phyloP scores from a whole-genome alignment of 2,797 vertebrate species.

The Lepilemur ruficaudatus region DNA sequence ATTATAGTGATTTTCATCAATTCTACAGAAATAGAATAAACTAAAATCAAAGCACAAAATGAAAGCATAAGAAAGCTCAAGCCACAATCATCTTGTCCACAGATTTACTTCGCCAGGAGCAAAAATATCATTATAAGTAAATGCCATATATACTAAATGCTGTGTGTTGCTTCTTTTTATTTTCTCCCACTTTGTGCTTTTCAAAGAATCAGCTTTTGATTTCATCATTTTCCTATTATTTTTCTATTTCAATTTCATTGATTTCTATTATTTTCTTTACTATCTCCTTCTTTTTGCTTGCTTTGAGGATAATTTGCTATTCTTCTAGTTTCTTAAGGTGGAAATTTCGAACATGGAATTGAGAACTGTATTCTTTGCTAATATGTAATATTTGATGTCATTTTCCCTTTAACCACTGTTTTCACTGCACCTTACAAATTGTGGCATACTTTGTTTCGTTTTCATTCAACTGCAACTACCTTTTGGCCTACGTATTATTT shows the following conservation, averaged over 20 bases:
- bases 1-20: slow-evolving; percentile 50
- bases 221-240: not conserved
- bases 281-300: not conserved
- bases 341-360: not conserved
- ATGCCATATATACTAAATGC: not conserved
- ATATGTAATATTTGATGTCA: not conserved
- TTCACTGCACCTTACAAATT: not conserved
- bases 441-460: not conserved
- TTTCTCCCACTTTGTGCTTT: not conserved
- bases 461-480: not conserved
- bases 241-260: not conserved
- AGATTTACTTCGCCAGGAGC: not conserved
- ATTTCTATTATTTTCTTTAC: not conserved
- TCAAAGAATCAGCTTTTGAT: not conserved
- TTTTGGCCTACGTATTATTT: not conserved
- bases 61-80: not conserved
- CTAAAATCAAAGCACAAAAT: not conserved
- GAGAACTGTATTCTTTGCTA: not conserved
- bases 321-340: not conserved
- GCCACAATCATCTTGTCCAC: not conserved
- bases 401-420: not conserved
- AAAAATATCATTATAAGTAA: not conserved
- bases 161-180: not conserved
- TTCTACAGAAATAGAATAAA: slow-evolving; percentile 25
- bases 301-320: not conserved